These are phyloP conservation scores for Xylocampa areola DNA, from an alignment of 2,888 invertebrate genomes.

Conservation along the genomic window DNA sequence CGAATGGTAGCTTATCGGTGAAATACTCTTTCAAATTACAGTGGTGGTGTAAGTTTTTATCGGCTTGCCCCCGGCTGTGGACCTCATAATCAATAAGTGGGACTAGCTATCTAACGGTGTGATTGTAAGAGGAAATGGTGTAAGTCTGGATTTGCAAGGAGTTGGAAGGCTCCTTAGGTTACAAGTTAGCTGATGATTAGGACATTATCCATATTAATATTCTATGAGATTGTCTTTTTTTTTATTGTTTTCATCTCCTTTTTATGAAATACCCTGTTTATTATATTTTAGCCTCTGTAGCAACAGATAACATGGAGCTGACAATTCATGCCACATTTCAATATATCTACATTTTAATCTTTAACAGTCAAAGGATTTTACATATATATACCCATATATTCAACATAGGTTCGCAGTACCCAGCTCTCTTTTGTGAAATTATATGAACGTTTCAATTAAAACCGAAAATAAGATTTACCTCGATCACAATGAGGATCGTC, in stretches of 20 bases:
- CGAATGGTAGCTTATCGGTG: constrained; percentile 74
- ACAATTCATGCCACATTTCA: too few relatives aligned
- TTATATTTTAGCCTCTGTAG: too few relatives aligned
- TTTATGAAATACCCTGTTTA: too few relatives aligned
- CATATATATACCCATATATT: too few relatives aligned
- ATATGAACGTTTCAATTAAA: constrained; percentile 2
- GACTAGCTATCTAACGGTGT: constrained; percentile 52
- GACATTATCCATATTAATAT: too few relatives aligned
- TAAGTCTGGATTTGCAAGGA: constrained; percentile 36
- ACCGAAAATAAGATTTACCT: background rate
- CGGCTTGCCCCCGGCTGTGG: constrained; percentile 71
- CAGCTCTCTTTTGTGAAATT: background rate
- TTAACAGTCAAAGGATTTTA: too few relatives aligned
- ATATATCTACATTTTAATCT: too few relatives aligned
- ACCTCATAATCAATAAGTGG: constrained; percentile 73
- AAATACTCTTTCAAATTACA: constrained; percentile 79
- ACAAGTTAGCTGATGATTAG: too few relatives aligned
- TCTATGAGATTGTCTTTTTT: too few relatives aligned
- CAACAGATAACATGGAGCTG: too few relatives aligned
- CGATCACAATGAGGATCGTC: constrained; percentile 4
- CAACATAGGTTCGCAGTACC: background rate
- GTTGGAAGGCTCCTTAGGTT: constrained; percentile 15
- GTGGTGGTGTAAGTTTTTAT: constrained; percentile 80
- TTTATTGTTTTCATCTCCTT: too few relatives aligned
- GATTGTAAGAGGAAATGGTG: constrained; percentile 32